These are phyloP conservation scores for Amphipoea oculea DNA, from an alignment of 2,888 invertebrate genomes.

Conservation along the genomic window DNA sequence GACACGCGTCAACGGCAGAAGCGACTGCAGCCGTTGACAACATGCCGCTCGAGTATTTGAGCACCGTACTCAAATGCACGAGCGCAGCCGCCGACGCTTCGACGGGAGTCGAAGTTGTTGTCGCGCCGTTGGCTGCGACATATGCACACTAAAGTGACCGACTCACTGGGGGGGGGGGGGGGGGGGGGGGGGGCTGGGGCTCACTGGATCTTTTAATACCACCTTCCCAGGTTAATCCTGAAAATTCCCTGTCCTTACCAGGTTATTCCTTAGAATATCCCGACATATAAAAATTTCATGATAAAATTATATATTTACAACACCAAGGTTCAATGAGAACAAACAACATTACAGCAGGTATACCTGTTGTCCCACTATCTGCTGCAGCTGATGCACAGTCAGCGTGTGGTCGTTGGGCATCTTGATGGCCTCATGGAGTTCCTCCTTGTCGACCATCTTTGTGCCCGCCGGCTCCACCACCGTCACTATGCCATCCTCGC, in stretches of 20 bases:
- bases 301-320: neutral
- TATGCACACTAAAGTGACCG: neutral
- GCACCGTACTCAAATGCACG: neutral
- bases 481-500: conserved; percentile 90
- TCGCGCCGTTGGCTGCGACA: no score
- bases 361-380: conserved; percentile 91
- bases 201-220: neutral
- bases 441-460: conserved; percentile 87
- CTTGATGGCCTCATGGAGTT: conserved; percentile 87
- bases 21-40: neutral
- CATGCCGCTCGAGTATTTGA: neutral
- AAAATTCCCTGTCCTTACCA: neutral
- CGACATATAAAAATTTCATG: neutral
- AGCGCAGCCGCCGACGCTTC: no score
- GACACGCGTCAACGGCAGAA: neutral
- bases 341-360: conserved; percentile 45
- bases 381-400: conserved; percentile 91
- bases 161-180: neutral
- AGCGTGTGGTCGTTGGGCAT: conserved; percentile 87
- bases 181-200: neutral
- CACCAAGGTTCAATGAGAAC: conserved; percentile 27
- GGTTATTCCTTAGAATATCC: neutral
- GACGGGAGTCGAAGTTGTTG: no score
- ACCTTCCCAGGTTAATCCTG: neutral
- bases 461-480: conserved; percentile 89